Evolutionary conservation across 1,140 invertebrate genomes (phyloP).

Genomic region (Arctopsyche grandis): DNA sequence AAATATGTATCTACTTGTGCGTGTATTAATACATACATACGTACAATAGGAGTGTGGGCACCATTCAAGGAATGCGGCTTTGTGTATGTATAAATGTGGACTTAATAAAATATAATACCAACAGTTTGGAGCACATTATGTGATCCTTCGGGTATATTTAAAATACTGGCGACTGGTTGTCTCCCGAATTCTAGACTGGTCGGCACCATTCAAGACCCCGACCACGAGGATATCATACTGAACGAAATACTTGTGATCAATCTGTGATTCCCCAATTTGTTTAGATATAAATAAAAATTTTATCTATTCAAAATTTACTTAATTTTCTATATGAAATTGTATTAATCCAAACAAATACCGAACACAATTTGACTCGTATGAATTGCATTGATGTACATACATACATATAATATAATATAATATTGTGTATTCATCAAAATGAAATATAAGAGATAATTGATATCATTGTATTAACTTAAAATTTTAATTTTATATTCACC

Average conservation of each 20-base stretch:
- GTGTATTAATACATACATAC: neutral
- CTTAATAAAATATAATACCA: slow-evolving; percentile 39
- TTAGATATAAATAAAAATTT: neutral
- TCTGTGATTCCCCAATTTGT: neutral
- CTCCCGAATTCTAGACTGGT: slow-evolving; percentile 50
- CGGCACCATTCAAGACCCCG: slow-evolving; percentile 43
- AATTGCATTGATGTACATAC: too few relatives aligned
- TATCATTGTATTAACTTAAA: too few relatives aligned
- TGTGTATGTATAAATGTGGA: slow-evolving; percentile 5
- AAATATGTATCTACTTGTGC: neutral
- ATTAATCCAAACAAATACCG: too few relatives aligned
- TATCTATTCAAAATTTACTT: too few relatives aligned
- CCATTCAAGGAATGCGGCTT: slow-evolving; percentile 26
- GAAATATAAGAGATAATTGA: too few relatives aligned
- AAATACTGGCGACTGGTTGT: slow-evolving; percentile 52
- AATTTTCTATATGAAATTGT: too few relatives aligned
- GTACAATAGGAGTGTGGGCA: neutral
- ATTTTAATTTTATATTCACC: too few relatives aligned
- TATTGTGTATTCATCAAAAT: too few relatives aligned
- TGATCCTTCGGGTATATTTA: slow-evolving; percentile 25
- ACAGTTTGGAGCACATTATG: slow-evolving; percentile 12
- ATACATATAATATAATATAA: too few relatives aligned
- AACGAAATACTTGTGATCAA: slow-evolving; percentile 4
- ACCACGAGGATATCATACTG: slow-evolving; percentile 18
- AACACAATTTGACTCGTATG: too few relatives aligned